phyloP scores from a whole-genome alignment of 2,113 vertebrate species.

The Ctenodactylus gundi region DNA sequence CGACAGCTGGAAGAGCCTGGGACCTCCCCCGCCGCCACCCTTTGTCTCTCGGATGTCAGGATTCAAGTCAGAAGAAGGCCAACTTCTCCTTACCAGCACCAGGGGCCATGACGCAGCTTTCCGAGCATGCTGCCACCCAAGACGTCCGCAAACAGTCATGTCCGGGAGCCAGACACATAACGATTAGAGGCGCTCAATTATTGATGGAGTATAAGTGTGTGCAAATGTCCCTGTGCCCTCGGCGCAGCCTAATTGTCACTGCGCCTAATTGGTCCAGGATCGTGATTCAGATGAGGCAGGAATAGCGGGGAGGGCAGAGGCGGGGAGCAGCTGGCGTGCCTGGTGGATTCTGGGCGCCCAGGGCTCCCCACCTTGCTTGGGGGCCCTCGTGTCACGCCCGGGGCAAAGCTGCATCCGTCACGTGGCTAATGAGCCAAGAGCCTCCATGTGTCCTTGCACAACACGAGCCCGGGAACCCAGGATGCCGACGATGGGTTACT shows the following conservation, averaged over 20 bases:
- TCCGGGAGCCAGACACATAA: constrained; percentile 58
- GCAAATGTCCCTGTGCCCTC: not conserved
- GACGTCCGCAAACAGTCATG: not conserved
- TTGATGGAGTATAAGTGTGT: constrained; percentile 41
- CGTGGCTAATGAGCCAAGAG: not conserved
- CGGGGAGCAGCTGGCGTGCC: fast-evolving
- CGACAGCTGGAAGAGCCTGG: not conserved
- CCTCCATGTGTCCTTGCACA: no score
- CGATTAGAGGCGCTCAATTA: constrained; percentile 43
- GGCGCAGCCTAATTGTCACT: not conserved
- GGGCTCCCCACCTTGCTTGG: not conserved
- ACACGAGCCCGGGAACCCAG: no score
- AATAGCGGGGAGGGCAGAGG: not conserved
- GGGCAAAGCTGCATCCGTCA: not conserved
- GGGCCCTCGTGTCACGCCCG: not conserved
- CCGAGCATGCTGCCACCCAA: not conserved
- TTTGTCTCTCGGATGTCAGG: not conserved
- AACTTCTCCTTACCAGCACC: not conserved
- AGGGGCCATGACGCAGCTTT: not conserved
- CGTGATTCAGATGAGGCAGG: not conserved
- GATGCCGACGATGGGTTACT: no score
- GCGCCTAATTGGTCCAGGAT: constrained; percentile 13
- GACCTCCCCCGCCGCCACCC: fast-evolving
- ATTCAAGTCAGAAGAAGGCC: not conserved
- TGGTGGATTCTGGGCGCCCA: not conserved